These are phyloP conservation scores for Gambusia yucatana DNA, from an alignment of 2,797 vertebrate genomes.

Conservation along the genomic window DNA sequence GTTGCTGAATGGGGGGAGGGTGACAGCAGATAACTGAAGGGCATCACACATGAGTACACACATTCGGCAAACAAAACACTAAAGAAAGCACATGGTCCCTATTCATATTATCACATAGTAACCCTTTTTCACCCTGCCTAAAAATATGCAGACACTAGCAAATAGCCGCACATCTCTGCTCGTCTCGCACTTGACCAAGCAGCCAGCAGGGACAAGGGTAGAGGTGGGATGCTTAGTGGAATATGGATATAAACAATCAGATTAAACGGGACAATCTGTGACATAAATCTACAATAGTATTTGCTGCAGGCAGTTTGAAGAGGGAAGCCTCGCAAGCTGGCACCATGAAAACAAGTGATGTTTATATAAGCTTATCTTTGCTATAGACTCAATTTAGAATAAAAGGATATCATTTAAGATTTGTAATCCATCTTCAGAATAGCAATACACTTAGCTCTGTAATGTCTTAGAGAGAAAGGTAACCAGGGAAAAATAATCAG, in stretches of 20 bases:
- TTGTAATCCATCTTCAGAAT: slow-evolving; percentile 56
- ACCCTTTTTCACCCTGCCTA: slow-evolving; percentile 30
- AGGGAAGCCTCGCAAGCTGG: slow-evolving; percentile 30
- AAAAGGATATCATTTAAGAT: slow-evolving; percentile 54
- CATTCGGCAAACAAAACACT: slow-evolving; percentile 36
- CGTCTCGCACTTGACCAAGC: slow-evolving; percentile 22
- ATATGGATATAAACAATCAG: slow-evolving; percentile 55
- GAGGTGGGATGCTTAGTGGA: slow-evolving; percentile 33
- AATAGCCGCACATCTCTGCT: slow-evolving; percentile 18
- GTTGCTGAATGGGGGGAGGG: slow-evolving; percentile 23
- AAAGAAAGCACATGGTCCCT: slow-evolving; percentile 10
- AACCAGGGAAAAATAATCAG: slow-evolving; percentile 51
- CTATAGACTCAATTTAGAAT: slow-evolving; percentile 31
- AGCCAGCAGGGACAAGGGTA: slow-evolving; percentile 25
- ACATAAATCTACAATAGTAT: slow-evolving; percentile 68
- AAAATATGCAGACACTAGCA: slow-evolving; percentile 29
- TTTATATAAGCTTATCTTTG: slow-evolving; percentile 38
- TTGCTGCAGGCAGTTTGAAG: slow-evolving; percentile 42
- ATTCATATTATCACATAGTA: slow-evolving; percentile 31
- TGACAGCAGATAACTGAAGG: slow-evolving; percentile 18
- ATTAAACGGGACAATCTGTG: slow-evolving; percentile 60
- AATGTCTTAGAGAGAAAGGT: slow-evolving; percentile 38
- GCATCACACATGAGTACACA: slow-evolving; percentile 39
- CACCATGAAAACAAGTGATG: slow-evolving; percentile 28
- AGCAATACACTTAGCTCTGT: slow-evolving; percentile 51